Conservation (phyloP, 2,797 vertebrate species). For the Channallabes apus region DNA sequence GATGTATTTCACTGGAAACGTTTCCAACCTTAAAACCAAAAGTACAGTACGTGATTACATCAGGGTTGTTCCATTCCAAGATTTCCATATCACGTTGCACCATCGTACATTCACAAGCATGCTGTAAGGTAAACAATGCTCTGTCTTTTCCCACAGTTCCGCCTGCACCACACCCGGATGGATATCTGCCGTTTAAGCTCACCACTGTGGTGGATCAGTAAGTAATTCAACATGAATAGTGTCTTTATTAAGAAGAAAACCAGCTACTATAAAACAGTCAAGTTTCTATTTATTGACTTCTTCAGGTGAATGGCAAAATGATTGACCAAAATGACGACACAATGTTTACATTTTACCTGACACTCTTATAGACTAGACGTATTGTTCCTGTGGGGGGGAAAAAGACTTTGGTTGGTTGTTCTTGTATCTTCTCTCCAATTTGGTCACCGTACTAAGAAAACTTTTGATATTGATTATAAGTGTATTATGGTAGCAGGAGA, state of each 20-base stretch:
- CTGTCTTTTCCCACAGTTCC: slow-evolving; percentile 31
- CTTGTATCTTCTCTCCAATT: not conserved
- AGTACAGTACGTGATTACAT: not conserved
- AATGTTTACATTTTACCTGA: not conserved
- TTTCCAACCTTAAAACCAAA: not conserved
- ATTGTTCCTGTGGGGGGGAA: not conserved
- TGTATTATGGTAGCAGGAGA: too few species aligned
- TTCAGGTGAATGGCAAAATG: not conserved
- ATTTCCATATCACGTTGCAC: not conserved
- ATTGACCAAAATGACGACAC: not conserved
- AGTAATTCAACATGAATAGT: slow-evolving; percentile 8
- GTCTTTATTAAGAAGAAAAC: not conserved
- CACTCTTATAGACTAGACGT: not conserved
- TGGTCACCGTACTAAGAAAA: not conserved
- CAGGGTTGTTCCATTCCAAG: not conserved
- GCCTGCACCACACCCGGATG: slow-evolving; percentile 37
- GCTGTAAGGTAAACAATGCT: slow-evolving; percentile 8
- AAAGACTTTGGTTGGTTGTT: not conserved
- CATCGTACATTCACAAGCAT: not conserved
- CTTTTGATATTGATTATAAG: too few species aligned
- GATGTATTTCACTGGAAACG: not conserved
- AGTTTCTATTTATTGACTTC: not conserved
- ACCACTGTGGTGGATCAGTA: slow-evolving; percentile 52
- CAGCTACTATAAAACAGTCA: not conserved
- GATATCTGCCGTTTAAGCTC: slow-evolving; percentile 55